Evolutionary conservation across 2,888 invertebrate species (phyloP).

Genomic region (Heliconius charithonia): DNA sequence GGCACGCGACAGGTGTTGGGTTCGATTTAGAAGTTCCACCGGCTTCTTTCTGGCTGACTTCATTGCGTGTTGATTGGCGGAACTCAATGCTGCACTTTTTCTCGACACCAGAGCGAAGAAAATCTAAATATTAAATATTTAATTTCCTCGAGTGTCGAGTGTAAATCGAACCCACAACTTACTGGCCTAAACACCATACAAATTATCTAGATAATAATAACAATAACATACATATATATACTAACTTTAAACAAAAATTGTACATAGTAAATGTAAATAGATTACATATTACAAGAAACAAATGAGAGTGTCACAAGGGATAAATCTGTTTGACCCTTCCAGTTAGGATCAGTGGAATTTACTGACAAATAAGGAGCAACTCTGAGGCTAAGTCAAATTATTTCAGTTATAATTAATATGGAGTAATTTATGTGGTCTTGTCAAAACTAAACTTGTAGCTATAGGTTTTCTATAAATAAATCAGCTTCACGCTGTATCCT

Average conservation of each 20-base stretch:
- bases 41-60: no score
- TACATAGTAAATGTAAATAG: neutral
- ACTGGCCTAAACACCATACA: no score
- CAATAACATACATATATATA: no score
- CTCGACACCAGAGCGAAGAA: neutral
- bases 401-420: constrained; percentile 35
- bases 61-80: no score
- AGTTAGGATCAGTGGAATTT: constrained; percentile 34
- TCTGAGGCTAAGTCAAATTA: constrained; percentile 17
- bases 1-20: no score
- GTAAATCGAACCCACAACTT: no score
- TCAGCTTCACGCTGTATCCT: no score
- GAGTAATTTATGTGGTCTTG: constrained; percentile 9
- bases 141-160: no score
- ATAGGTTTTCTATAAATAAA: neutral
- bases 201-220: no score
- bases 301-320: constrained; percentile 20
- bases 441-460: neutral
- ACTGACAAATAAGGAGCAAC: constrained; percentile 19
- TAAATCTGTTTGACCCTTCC: constrained; percentile 31
- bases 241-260: no score
- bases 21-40: no score
- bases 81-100: no score
- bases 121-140: neutral
- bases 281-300: constrained; percentile 57